These are phyloP conservation scores for Drosophila melanocephala DNA, from an alignment of 2,888 invertebrate species.

Conservation along the genomic window DNA sequence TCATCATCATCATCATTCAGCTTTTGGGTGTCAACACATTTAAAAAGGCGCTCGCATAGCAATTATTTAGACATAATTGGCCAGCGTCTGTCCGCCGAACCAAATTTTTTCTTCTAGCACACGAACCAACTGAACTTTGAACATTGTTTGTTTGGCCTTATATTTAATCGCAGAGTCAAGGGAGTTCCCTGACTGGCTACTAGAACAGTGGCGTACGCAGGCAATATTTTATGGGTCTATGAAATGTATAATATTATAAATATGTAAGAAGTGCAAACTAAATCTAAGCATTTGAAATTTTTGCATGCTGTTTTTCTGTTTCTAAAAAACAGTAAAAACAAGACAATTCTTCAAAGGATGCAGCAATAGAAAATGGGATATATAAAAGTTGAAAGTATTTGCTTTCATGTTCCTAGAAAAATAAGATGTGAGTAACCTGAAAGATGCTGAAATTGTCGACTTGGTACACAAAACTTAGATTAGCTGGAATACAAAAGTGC, in stretches of 20 bases:
- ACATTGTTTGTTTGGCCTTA: conserved; percentile 18
- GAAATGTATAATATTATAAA: not conserved
- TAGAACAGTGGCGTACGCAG: not conserved
- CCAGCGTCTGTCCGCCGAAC: conserved; percentile 36
- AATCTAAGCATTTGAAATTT: not conserved
- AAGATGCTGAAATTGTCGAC: not conserved
- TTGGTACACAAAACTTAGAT: not conserved
- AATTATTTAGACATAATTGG: conserved; percentile 78
- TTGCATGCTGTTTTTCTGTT: not conserved
- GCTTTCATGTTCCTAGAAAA: not conserved
- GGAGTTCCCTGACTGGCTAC: not conserved
- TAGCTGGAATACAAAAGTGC: not conserved
- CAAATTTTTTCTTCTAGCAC: conserved; percentile 26
- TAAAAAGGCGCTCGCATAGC: conserved; percentile 61
- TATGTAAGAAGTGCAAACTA: not conserved
- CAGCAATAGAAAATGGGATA: not conserved
- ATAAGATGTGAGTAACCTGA: not conserved
- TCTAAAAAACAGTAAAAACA: not conserved
- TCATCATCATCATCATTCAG: conserved; percentile 19
- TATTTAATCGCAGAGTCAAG: not conserved
- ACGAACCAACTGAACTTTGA: conserved; percentile 26
- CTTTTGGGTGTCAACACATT: conserved; percentile 65
- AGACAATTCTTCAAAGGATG: not conserved
- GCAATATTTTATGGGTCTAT: not conserved
- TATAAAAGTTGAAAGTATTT: not conserved